phyloP scores from a whole-genome alignment of 2,113 vertebrate genomes.

The Anolis sagrei region DNA sequence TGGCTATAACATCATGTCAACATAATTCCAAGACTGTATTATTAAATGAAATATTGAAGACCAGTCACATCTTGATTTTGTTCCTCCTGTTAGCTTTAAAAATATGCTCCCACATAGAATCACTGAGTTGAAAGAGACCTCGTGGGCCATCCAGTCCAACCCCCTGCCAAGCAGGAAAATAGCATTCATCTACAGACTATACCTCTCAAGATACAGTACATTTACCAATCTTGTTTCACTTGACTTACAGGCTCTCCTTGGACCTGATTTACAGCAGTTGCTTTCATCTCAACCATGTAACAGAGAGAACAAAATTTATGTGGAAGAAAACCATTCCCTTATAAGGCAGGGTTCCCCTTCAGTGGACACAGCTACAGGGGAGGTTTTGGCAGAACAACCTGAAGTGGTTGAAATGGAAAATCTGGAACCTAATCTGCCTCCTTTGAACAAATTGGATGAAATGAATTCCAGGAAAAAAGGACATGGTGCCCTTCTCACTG shows the following conservation, averaged over 20 bases:
- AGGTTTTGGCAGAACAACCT: neutral
- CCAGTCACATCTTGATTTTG: neutral
- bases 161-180: too few relatives aligned
- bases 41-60: neutral
- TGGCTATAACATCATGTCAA: neutral
- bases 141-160: too few relatives aligned
- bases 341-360: neutral
- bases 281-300: conserved; percentile 51
- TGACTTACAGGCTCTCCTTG: conserved; percentile 43
- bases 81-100: conserved; percentile 9
- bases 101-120: neutral
- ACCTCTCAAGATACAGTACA: too few relatives aligned
- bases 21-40: neutral
- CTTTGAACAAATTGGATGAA: conserved; percentile 30
- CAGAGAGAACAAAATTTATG: conserved; percentile 69
- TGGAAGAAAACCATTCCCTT: conserved; percentile 64
- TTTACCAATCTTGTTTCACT: neutral
- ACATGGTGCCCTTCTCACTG: conserved; percentile 58
- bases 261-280: conserved; percentile 37
- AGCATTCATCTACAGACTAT: too few relatives aligned
- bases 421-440: neutral
- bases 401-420: conserved; percentile 4
- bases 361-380: neutral
- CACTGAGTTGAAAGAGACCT: too few relatives aligned
- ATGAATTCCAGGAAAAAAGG: conserved; percentile 21